Evolutionary conservation across 2,888 invertebrate species (phyloP).

Genomic region (Shargacucullia verbasci): DNA sequence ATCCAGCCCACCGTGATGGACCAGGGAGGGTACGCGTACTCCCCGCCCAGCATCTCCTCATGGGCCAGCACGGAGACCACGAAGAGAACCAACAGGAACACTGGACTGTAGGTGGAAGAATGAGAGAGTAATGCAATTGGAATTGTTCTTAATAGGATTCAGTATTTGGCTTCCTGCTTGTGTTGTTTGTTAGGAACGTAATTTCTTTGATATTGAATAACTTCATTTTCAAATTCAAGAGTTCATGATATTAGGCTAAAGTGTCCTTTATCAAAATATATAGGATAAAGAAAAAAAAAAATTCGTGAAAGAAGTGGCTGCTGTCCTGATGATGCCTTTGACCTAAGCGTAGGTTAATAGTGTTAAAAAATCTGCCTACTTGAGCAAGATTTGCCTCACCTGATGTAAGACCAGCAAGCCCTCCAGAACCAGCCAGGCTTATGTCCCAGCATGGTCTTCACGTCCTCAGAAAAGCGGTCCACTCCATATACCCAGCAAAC

Average conservation of each 20-base stretch:
- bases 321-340: no score
- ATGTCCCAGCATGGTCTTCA: conserved; percentile 95
- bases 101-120: conserved; percentile 89
- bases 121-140: background rate
- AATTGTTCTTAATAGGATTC: no score
- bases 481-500: conserved; percentile 97
- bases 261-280: no score
- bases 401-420: conserved; percentile 95
- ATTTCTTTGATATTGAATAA: no score
- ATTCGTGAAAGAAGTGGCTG: no score
- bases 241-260: no score
- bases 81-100: conserved; percentile 95
- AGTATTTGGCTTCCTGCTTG: no score
- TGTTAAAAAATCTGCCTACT: no score
- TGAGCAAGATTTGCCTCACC: conserved; percentile 58
- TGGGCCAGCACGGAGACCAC: conserved; percentile 94
- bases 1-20: conserved; percentile 94
- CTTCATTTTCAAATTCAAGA: no score
- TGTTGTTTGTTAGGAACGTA: no score
- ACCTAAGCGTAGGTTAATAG: no score
- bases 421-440: conserved; percentile 94
- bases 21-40: conserved; percentile 94
- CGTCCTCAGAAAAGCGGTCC: conserved; percentile 93
- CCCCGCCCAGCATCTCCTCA: conserved; percentile 93
- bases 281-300: no score